Evolutionary conservation across 2,888 invertebrate species (phyloP).

Genomic region (Disparrhopalites patrizii): DNA sequence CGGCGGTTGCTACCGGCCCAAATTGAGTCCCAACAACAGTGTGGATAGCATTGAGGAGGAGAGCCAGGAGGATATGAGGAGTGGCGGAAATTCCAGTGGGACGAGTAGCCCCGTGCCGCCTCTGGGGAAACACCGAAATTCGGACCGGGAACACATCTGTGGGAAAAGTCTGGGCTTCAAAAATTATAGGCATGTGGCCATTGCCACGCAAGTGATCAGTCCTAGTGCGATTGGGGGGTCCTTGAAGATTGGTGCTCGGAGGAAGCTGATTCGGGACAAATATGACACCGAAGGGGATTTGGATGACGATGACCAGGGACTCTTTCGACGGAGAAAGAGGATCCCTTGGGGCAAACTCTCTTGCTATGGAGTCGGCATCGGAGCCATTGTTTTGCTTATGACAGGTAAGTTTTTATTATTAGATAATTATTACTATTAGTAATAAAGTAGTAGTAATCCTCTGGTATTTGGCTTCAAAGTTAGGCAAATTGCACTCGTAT

Average conservation of each 20-base stretch:
- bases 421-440: not conserved
- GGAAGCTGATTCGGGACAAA: slow-evolving; percentile 31
- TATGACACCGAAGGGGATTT: slow-evolving; percentile 32
- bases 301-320: slow-evolving; percentile 38
- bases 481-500: no score
- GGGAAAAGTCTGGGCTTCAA: not conserved
- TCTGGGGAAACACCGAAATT: not conserved
- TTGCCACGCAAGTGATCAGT: slow-evolving; percentile 46
- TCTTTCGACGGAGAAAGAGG: slow-evolving; percentile 19
- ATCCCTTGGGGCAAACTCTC: slow-evolving; percentile 35
- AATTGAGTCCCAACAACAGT: no score
- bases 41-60: not conserved
- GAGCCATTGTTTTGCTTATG: slow-evolving; percentile 36
- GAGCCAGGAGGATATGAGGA: not conserved
- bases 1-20: no score
- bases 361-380: slow-evolving; percentile 38
- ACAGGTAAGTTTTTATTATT: slow-evolving; percentile 35
- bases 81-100: no score
- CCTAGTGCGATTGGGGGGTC: slow-evolving; percentile 44
- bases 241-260: slow-evolving; percentile 32
- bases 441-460: not conserved
- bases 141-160: not conserved
- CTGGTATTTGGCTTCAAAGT: no score
- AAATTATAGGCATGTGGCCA: slow-evolving; percentile 34
- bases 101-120: not conserved